Evolutionary conservation across 2,797 vertebrate species (phyloP).

Genomic region (Tokudaia muenninki): DNA sequence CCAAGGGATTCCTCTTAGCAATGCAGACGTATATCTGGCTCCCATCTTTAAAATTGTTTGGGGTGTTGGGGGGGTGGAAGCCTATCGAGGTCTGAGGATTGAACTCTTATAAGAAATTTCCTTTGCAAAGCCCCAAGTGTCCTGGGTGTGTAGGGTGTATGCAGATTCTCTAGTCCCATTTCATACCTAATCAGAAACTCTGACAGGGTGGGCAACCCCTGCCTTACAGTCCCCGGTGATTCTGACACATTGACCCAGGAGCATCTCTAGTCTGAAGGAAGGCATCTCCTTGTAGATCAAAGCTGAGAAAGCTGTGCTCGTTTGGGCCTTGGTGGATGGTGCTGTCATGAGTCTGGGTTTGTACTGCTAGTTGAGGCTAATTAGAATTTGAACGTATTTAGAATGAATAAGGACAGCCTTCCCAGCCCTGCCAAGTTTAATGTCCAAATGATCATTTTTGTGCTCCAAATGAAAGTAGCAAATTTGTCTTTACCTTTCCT

Average conservation of each 20-base stretch:
- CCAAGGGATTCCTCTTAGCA: not conserved
- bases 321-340: not conserved
- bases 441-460: conserved; percentile 68
- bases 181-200: not conserved
- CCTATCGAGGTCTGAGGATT: not conserved
- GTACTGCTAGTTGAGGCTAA: conserved; percentile 66
- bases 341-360: conserved; percentile 52
- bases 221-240: not conserved
- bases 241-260: not conserved
- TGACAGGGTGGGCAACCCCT: not conserved
- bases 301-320: not conserved
- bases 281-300: not conserved
- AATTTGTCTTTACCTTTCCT: conserved; percentile 72
- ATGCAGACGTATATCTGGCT: not conserved
- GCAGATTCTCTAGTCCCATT: not conserved
- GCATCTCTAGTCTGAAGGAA: not conserved
- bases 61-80: too few species aligned
- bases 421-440: conserved; percentile 38
- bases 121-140: not conserved
- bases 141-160: not conserved
- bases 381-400: conserved; percentile 69
- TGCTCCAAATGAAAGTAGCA: conserved; percentile 59
- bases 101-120: not conserved
- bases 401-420: conserved; percentile 54
- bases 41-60: not conserved